phyloP scores from a whole-genome alignment of 2,113 vertebrate genomes.

The Polypterus bichir region DNA sequence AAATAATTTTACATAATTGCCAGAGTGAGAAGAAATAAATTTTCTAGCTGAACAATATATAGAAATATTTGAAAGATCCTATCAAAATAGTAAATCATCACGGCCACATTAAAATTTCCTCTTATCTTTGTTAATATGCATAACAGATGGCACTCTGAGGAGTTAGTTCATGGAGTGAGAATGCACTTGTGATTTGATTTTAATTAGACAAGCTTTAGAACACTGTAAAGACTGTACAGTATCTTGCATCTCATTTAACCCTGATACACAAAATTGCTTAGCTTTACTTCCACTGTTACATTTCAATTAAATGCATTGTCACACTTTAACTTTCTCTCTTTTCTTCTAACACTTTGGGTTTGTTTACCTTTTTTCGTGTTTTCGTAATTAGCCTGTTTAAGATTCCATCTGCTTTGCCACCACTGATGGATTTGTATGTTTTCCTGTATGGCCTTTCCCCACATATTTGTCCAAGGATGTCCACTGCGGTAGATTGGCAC shows the following conservation, averaged over 20 bases:
- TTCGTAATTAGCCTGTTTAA: too few species aligned
- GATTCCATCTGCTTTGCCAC: too few species aligned
- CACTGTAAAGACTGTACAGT: constrained; percentile 13
- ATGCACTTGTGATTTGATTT: constrained; percentile 38
- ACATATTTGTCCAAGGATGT: too few species aligned
- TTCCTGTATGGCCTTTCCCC: too few species aligned
- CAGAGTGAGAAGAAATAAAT: constrained; percentile 30
- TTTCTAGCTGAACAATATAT: constrained; percentile 27
- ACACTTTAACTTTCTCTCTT: constrained; percentile 1
- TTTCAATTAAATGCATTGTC: too few species aligned
- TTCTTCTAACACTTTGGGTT: too few species aligned
- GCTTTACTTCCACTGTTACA: neutral
- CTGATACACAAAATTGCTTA: constrained; percentile 23
- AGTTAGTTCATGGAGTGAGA: constrained; percentile 20
- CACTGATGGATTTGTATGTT: too few species aligned
- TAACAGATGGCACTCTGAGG: constrained; percentile 35
- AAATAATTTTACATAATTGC: constrained; percentile 28
- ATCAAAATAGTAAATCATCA: constrained; percentile 34
- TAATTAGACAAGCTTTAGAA: constrained; percentile 34
- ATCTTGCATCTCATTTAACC: constrained; percentile 31
- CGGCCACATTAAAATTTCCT: constrained; percentile 27
- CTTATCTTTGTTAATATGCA: constrained; percentile 37
- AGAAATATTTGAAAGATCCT: constrained; percentile 34
- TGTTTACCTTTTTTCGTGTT: too few species aligned
- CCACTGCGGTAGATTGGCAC: too few species aligned